Conservation (phyloP, 2,797 vertebrate genomes). For the Hybognathus amarus region DNA sequence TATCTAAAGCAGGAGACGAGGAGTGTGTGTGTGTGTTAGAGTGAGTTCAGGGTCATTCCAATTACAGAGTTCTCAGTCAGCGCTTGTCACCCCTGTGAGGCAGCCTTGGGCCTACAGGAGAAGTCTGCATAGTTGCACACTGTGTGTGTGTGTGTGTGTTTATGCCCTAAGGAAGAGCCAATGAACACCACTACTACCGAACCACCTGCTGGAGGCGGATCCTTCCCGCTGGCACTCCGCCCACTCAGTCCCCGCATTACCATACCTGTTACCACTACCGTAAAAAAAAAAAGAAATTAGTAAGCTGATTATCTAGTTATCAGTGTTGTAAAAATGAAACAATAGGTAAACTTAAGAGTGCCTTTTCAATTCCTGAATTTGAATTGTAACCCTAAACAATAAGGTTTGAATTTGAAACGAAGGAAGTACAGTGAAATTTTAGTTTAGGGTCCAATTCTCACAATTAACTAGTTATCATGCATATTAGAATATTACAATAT, state of each 20-base stretch:
- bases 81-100: conserved; percentile 58
- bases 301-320: background rate
- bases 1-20: conserved; percentile 52
- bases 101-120: conserved; percentile 55
- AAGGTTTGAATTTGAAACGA: background rate
- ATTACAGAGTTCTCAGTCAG: conserved; percentile 67
- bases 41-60: conserved; percentile 63
- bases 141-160: conserved; percentile 35
- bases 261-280: conserved; percentile 46
- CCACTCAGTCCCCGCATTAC: conserved; percentile 32
- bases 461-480: no score
- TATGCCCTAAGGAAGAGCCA: conserved; percentile 30
- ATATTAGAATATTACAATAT: no score
- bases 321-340: background rate
- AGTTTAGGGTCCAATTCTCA: no score
- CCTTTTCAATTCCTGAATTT: background rate
- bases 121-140: conserved; percentile 32
- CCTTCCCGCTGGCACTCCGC: conserved; percentile 30
- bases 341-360: background rate
- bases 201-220: conserved; percentile 44
- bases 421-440: no score
- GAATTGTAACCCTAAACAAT: background rate
- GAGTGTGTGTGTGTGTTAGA: conserved; percentile 15
- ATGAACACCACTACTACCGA: conserved; percentile 1
- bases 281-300: no score